A percentile compares a stretch with the other conserved stretches of the same genome.
phyloP scores from a whole-genome alignment of 2,113 vertebrate species.

The Cinclus mexicanus region DNA sequence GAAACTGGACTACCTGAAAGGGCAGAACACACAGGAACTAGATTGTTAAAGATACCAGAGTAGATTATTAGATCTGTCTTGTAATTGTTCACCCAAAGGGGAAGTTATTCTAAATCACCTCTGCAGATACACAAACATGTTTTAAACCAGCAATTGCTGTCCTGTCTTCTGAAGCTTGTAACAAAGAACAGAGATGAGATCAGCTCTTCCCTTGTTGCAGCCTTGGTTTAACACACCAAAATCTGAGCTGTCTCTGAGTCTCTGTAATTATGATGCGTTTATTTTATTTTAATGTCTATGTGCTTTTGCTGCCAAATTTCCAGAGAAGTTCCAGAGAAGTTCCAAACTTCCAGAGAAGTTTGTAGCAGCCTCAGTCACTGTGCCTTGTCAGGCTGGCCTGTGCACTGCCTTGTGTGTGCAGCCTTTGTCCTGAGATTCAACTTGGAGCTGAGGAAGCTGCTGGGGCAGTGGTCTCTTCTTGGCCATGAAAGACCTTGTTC shows the following conservation, averaged over 20 bases:
- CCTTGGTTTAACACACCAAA: background rate
- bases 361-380: background rate
- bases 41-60: background rate
- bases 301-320: background rate
- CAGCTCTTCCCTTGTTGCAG: background rate
- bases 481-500: rapidly evolving
- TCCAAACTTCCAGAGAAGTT: background rate
- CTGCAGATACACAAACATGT: background rate
- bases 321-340: background rate
- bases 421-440: rapidly evolving
- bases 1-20: background rate
- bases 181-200: background rate
- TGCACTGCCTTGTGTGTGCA: background rate
- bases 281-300: background rate
- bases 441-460: background rate
- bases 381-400: rapidly evolving
- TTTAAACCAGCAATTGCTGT: background rate
- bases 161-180: background rate
- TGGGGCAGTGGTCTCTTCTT: background rate
- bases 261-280: background rate
- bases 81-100: background rate
- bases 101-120: background rate
- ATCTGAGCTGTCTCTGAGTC: background rate
- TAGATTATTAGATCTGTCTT: background rate
- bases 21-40: background rate